A percentile compares a stretch with the other conserved stretches of the same genome.
Evolutionary conservation across 2,888 invertebrate genomes (phyloP).

Genomic region (Ormyrus nitidulus): DNA sequence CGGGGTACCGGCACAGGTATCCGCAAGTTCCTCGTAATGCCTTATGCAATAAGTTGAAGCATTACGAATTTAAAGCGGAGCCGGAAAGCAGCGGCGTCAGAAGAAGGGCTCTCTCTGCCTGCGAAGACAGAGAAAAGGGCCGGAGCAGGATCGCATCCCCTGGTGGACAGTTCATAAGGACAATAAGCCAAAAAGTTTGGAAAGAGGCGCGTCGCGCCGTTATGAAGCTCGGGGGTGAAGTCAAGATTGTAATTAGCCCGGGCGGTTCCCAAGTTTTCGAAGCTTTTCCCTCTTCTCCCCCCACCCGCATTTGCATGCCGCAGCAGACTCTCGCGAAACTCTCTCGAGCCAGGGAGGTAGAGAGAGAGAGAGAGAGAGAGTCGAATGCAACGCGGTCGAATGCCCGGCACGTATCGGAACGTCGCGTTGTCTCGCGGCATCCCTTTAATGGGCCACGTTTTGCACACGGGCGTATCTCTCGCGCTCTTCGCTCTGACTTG

Average conservation of each 20-base stretch:
- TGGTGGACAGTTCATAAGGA: slow-evolving; percentile 72
- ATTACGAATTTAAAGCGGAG: slow-evolving; percentile 13
- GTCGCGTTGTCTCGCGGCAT: slow-evolving; percentile 59
- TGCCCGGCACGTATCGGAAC: slow-evolving; percentile 72
- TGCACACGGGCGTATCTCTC: slow-evolving; percentile 3
- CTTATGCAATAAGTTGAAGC: slow-evolving; percentile 2
- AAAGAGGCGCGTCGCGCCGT: slow-evolving; percentile 65
- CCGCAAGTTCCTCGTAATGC: not conserved
- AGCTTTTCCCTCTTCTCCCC: slow-evolving; percentile 60
- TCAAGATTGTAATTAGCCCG: slow-evolving; percentile 74
- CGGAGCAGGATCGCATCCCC: slow-evolving; percentile 61
- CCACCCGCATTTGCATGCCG: slow-evolving; percentile 67
- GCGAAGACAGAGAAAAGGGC: not conserved
- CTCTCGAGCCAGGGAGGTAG: slow-evolving; percentile 33
- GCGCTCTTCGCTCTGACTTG: not conserved
- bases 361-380: slow-evolving; percentile 44
- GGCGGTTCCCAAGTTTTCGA: slow-evolving; percentile 69
- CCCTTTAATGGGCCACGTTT: slow-evolving; percentile 55
- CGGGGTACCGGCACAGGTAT: too few relatives aligned
- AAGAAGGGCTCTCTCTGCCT: not conserved
- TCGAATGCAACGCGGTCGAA: slow-evolving; percentile 45
- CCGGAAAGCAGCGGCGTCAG: not conserved
- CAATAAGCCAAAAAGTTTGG: slow-evolving; percentile 73
- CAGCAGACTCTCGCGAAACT: slow-evolving; percentile 31
- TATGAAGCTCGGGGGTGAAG: slow-evolving; percentile 73